phyloP scores from a whole-genome alignment of 2,797 vertebrate species.

The Spinus olivaceus region DNA sequence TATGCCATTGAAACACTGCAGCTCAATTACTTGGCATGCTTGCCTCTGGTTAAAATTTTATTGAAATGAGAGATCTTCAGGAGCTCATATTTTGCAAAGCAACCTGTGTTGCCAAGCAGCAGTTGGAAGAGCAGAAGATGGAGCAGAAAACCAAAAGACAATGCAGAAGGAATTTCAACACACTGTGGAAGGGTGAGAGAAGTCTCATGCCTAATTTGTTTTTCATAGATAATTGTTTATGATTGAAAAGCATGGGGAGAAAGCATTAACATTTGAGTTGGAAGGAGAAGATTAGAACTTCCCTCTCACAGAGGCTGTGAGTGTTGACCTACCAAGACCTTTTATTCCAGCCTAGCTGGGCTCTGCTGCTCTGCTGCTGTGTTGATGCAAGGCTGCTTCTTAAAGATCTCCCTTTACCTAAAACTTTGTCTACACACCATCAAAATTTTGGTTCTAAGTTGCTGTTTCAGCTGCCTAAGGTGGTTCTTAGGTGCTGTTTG shows the following conservation, averaged over 20 bases:
- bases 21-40: background rate
- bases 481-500: background rate
- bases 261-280: background rate
- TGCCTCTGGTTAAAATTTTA: slow-evolving; percentile 13
- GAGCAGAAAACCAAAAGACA: background rate
- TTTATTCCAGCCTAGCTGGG: background rate
- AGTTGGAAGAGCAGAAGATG: background rate
- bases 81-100: background rate
- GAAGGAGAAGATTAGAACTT: background rate
- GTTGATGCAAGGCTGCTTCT: background rate
- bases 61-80: background rate
- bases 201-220: background rate
- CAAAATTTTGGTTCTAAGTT: background rate
- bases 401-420: background rate
- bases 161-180: background rate
- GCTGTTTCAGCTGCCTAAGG: background rate
- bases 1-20: background rate
- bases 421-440: background rate
- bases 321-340: background rate
- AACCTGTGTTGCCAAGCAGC: slow-evolving; percentile 17
- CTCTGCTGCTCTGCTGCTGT: background rate
- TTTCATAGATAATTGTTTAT: slow-evolving; percentile 18
- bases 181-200: background rate
- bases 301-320: background rate
- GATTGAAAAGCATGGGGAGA: background rate